Percentiles rank a stretch among this genome's conserved stretches.
Conservation (phyloP, 1,140 invertebrate species). For the Saccostrea glomerata region DNA sequence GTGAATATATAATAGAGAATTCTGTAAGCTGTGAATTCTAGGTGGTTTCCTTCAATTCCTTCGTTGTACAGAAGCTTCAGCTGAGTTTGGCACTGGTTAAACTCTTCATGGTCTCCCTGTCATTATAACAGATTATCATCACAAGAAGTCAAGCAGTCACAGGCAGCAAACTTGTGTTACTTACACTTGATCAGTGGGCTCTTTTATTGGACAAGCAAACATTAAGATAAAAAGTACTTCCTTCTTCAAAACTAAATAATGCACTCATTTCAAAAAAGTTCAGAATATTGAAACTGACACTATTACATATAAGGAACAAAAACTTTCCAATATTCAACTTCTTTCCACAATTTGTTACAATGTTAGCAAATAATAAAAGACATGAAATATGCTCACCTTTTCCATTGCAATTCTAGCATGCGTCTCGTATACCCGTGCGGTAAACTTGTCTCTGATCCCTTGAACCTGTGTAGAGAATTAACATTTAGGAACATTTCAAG, state of each 20-base stretch:
- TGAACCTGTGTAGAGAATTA: conserved; percentile 86
- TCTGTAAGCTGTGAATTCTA: conserved; percentile 96
- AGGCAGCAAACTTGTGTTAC: neutral
- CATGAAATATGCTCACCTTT: conserved; percentile 81
- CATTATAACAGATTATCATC: conserved; percentile 33
- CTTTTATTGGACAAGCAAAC: too few species aligned
- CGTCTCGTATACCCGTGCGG: conserved; percentile 98
- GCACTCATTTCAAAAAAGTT: too few species aligned
- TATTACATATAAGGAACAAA: too few species aligned
- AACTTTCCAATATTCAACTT: too few species aligned
- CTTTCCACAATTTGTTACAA: too few species aligned
- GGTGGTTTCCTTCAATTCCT: conserved; percentile 68
- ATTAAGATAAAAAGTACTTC: too few species aligned
- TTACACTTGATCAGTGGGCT: too few species aligned
- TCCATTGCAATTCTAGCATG: conserved; percentile 98
- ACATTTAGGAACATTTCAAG: neutral
- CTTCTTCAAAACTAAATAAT: too few species aligned
- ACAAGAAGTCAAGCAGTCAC: neutral
- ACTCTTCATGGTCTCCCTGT: conserved; percentile 96
- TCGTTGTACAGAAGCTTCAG: conserved; percentile 90
- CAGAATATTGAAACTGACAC: too few species aligned
- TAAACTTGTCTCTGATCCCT: conserved; percentile 95
- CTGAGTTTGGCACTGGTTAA: conserved; percentile 99
- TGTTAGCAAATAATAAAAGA: too few species aligned
- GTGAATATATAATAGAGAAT: conserved; percentile 99